These are phyloP conservation scores for Steinernema hermaphroditum DNA, from an alignment of 2,888 invertebrate genomes.

Conservation along the genomic window DNA sequence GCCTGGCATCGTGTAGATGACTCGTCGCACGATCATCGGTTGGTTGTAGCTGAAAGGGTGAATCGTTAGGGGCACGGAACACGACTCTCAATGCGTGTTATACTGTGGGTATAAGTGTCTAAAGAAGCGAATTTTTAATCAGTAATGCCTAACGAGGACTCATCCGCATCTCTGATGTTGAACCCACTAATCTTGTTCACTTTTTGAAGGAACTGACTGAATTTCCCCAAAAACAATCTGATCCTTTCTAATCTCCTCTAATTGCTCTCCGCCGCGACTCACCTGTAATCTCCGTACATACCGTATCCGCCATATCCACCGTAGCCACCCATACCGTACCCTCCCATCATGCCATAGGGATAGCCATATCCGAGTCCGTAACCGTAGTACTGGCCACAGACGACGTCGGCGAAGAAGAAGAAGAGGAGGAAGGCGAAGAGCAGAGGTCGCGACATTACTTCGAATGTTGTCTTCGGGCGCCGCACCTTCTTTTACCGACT, in stretches of 20 bases:
- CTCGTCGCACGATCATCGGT: slow-evolving; percentile 3
- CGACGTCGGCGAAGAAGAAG: background rate
- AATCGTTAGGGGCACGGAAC: no score
- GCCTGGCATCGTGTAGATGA: slow-evolving; percentile 18
- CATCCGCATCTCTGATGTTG: no score
- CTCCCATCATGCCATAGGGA: no score
- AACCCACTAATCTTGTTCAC: no score
- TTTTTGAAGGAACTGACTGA: no score
- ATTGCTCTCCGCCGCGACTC: background rate
- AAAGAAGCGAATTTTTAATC: no score
- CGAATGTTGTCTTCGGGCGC: background rate
- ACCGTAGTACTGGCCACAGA: slow-evolving; percentile 5
- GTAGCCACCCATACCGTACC: background rate
- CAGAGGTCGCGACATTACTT: no score
- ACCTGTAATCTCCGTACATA: slow-evolving; percentile 1
- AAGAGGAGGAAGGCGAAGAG: background rate
- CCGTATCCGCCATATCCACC: slow-evolving; percentile 9
- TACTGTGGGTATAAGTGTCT: no score
- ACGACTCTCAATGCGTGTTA: no score
- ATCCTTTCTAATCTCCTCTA: background rate
- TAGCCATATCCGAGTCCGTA: slow-evolving; percentile 19
- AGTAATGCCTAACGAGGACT: no score
- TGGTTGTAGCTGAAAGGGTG: background rate
- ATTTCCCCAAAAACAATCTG: no score
- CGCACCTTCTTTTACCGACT: slow-evolving; percentile 13